Evolutionary conservation across 2,797 vertebrate species (phyloP), one percentile per base, ranked within the genome.

Genomic region (Sphenodon punctatus): DNA sequence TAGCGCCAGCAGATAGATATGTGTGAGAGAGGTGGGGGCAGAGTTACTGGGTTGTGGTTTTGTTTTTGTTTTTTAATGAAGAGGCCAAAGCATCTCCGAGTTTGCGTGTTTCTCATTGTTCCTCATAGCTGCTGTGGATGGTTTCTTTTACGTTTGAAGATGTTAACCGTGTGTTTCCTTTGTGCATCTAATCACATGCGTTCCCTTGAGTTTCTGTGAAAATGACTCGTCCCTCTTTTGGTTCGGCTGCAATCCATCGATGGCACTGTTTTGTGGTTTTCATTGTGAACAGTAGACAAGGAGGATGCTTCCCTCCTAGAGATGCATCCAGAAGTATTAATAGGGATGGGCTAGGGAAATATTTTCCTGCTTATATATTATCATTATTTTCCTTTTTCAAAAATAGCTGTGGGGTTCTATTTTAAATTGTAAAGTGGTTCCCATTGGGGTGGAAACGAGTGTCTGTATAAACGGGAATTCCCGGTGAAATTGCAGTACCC

Each of bases 141-240:
- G 22, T 68, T 82, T 48, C 27, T 71, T 61, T 67, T 32, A 48
- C 39, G 49, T 13, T 53, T 82, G 67, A 6, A 65, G 61, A 46
- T 63, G 58, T 74, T 77, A 73, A 75, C 59, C 67, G 66, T 84
- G 58, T 68, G 41, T 2, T n/a, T 70, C 56, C 49, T 84, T 81
- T 66, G 38, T 59, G 25, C 30, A 66, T 64, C 49, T 49, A 74
- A 61, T 67, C 82, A 53, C 73, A 3, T 79, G n/a, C 7, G 48
- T 45, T 71, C 68, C 63, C 78, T 53, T n/a, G 78, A 42, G 55
- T 43, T 84, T 75, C 82, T 86, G 59, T 84, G 81, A 51, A n/a
- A 36, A 79, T 67, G 80, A 27, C 16, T 41, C 32, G 60, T 36
- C 43, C 12, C 14, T 63, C 46, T 60, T 1, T 4, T 19, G 49